Conservation (phyloP, 2,113 vertebrate species). For the Labeo catla region DNA sequence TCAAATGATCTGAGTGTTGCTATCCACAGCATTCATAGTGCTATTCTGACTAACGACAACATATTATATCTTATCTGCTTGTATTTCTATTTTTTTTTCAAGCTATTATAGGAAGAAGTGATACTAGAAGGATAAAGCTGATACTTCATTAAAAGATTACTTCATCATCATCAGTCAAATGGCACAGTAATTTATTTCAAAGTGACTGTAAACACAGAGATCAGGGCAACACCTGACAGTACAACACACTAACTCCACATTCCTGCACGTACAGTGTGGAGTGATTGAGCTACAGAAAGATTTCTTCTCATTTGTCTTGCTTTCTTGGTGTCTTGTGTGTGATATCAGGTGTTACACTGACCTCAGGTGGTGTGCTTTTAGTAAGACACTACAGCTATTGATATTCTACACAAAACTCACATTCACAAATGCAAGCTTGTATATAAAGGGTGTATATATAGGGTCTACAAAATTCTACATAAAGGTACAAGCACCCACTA, state of each 20-base stretch:
- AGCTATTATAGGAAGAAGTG: not conserved
- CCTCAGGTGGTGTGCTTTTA: slow-evolving; percentile 70
- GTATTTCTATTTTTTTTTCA: not conserved
- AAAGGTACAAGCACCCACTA: not conserved
- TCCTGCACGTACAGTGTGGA: not conserved
- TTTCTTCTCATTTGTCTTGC: not conserved
- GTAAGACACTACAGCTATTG: slow-evolving; percentile 57
- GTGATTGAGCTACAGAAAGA: not conserved
- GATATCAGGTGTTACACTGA: slow-evolving; percentile 69
- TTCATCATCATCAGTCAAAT: not conserved
- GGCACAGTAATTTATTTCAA: not conserved
- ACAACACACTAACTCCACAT: not conserved
- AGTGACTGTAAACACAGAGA: not conserved
- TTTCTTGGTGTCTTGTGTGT: not conserved
- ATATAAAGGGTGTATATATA: not conserved
- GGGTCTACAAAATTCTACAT: too few relatives aligned
- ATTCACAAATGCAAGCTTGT: not conserved
- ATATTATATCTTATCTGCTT: not conserved
- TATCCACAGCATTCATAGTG: not conserved
- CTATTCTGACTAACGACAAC: not conserved
- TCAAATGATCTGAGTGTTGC: not conserved
- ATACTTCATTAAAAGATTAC: not conserved
- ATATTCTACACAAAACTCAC: not conserved
- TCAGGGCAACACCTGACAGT: not conserved
- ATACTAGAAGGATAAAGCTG: not conserved